These are phyloP conservation scores for Rallus crepitans DNA, from an alignment of 2,797 vertebrate genomes.

Conservation along the genomic window DNA sequence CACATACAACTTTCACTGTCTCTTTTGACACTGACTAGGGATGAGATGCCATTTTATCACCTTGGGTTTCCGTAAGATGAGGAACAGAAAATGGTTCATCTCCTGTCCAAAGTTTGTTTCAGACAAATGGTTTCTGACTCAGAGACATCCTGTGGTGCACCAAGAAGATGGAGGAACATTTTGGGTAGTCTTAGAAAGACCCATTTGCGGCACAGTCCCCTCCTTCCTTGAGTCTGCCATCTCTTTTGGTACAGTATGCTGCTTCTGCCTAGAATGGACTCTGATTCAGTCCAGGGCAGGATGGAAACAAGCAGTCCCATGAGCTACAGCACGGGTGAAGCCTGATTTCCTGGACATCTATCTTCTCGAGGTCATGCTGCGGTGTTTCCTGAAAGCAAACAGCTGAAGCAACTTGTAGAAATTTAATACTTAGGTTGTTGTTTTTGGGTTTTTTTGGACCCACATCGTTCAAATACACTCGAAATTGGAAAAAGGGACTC, in stretches of 20 bases:
- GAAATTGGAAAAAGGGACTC: background rate
- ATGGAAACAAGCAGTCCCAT: background rate
- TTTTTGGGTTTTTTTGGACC: background rate
- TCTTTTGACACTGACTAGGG: background rate
- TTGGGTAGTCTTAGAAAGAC: background rate
- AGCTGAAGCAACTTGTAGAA: background rate
- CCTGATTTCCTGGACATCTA: background rate
- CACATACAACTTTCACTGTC: background rate
- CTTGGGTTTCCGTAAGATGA: accelerated
- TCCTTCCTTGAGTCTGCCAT: accelerated
- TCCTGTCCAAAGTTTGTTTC: background rate
- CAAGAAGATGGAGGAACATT: background rate
- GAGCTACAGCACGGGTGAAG: background rate
- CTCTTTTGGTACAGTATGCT: accelerated
- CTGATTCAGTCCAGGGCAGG: background rate
- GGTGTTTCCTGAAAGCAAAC: background rate
- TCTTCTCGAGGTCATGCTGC: background rate
- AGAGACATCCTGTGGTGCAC: background rate
- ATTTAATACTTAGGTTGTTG: background rate
- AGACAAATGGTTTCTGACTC: background rate
- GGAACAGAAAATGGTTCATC: background rate
- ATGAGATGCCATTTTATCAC: background rate
- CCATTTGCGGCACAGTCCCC: accelerated
- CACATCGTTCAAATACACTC: background rate
- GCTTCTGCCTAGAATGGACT: accelerated